A percentile compares a stretch with the other conserved stretches of the same genome.
phyloP scores from a whole-genome alignment of 1,140 invertebrate genomes.

The Phocides pigmalion region DNA sequence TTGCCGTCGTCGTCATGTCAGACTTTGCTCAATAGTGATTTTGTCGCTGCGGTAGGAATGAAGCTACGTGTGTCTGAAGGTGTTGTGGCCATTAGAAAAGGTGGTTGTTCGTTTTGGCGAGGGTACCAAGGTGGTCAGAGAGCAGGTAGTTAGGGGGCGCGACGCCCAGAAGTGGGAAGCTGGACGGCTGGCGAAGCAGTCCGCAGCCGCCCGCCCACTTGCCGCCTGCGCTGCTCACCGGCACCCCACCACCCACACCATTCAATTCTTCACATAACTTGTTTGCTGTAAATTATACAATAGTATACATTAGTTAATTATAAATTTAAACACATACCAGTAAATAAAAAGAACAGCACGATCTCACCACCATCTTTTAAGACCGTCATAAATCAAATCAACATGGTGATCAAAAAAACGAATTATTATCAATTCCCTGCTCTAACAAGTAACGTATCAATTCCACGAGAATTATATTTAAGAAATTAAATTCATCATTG shows the following conservation, averaged over 20 bases:
- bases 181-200: slow-evolving; percentile 73
- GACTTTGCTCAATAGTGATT: not conserved
- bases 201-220: slow-evolving; percentile 78
- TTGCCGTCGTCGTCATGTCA: not conserved
- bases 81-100: slow-evolving; percentile 78
- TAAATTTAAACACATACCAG: no score
- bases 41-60: slow-evolving; percentile 2
- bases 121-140: slow-evolving; percentile 75
- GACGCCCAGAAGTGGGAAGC: slow-evolving; percentile 74
- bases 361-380: no score
- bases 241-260: slow-evolving; percentile 56
- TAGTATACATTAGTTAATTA: slow-evolving; percentile 10
- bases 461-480: no score
- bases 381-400: no score
- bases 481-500: no score
- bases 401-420: no score
- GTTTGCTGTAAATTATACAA: slow-evolving; percentile 57
- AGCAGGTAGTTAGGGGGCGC: slow-evolving; percentile 77
- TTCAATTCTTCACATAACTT: slow-evolving; percentile 75
- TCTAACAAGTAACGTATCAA: no score
- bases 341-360: no score
- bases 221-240: slow-evolving; percentile 59
- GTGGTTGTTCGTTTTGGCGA: slow-evolving; percentile 80
- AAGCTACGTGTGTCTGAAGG: slow-evolving; percentile 34
- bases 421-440: no score